Conservation (phyloP, 2,797 vertebrate genomes). For the Microtus californicus region DNA sequence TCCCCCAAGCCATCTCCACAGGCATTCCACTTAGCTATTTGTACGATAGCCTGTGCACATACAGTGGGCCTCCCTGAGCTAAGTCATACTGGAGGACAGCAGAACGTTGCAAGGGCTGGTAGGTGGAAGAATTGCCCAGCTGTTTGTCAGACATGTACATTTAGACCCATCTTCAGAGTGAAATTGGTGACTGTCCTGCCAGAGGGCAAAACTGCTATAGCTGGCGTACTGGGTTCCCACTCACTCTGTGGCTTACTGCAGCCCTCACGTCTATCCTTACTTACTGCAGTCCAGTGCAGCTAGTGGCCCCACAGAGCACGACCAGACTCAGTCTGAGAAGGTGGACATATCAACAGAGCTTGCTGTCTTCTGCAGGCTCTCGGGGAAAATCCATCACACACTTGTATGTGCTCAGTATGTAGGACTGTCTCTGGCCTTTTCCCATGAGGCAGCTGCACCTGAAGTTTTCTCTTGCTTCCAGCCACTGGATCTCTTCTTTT, state of each 20-base stretch:
- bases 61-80: neutral
- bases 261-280: accelerated
- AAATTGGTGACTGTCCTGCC: neutral
- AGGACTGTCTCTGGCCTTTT: neutral
- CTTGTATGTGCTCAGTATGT: neutral
- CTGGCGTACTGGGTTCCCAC: accelerated
- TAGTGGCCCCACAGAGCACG: accelerated
- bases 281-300: accelerated
- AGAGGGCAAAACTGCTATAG: neutral
- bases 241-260: accelerated
- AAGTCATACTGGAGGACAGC: accelerated
- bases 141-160: accelerated
- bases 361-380: neutral
- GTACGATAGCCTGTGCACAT: neutral
- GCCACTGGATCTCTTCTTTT: too few relatives aligned
- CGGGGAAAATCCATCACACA: neutral
- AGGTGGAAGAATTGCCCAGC: neutral
- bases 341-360: accelerated
- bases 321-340: neutral
- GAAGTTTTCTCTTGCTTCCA: neutral
- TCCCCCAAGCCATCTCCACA: neutral
- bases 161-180: accelerated
- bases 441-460: neutral
- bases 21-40: neutral
- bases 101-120: accelerated